phyloP scores from a whole-genome alignment of 2,888 invertebrate genomes.

The Oxycera nigricornis region DNA sequence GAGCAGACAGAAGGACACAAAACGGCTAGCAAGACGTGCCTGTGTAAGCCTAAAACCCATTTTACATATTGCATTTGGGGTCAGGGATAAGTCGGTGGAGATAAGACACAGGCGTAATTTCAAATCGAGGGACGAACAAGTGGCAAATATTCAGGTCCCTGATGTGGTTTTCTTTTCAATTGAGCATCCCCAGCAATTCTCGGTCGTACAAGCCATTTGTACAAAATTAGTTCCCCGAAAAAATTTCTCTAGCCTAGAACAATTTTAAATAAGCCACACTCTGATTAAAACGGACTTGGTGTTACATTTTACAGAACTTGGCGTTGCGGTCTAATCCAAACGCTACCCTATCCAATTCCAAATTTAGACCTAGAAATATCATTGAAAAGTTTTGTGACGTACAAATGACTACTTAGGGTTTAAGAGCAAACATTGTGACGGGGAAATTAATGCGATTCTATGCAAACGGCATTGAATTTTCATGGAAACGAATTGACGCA shows the following conservation, averaged over 20 bases:
- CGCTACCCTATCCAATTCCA: not conserved
- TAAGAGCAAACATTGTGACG: not conserved
- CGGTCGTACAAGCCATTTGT: not conserved
- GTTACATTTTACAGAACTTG: not conserved
- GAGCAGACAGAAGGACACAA: not conserved
- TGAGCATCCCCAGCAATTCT: conserved; percentile 7
- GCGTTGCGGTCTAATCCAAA: not conserved
- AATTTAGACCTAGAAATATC: not conserved
- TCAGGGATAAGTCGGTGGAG: conserved; percentile 8
- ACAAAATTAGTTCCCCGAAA: not conserved
- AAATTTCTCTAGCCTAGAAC: not conserved
- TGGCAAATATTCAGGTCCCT: conserved; percentile 21
- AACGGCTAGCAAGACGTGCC: not conserved
- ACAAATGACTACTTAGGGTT: not conserved
- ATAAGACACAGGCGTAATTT: conserved; percentile 10
- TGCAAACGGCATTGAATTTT: not conserved
- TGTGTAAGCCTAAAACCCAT: conserved; percentile 2
- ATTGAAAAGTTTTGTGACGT: conserved; percentile 7
- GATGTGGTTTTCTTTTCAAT: conserved; percentile 18
- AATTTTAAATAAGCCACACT: conserved; percentile 3
- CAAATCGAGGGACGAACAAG: conserved; percentile 15
- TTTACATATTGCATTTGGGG: conserved; percentile 23
- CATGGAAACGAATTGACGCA: not conserved
- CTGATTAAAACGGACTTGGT: not conserved
- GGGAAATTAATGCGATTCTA: not conserved